Evolutionary conservation across 2,888 invertebrate species (phyloP).

Genomic region (Hedychridium roseum): DNA sequence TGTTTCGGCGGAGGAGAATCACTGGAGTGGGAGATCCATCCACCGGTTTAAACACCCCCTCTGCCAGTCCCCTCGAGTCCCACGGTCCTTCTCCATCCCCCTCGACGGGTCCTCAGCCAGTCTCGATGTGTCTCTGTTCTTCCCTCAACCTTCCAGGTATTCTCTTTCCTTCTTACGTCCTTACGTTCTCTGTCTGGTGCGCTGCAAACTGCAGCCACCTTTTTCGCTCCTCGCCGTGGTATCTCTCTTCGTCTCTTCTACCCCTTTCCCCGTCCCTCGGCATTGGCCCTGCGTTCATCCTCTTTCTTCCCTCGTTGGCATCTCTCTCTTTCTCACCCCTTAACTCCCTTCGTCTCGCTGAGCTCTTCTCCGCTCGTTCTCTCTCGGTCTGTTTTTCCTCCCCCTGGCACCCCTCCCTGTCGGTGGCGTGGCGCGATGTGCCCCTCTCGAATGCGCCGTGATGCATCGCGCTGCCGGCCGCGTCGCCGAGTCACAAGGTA

Average conservation of each 20-base stretch:
- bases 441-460: constrained; percentile 60
- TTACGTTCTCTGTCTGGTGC: constrained; percentile 31
- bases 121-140: constrained; percentile 25
- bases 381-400: constrained; percentile 10
- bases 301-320: constrained; percentile 5
- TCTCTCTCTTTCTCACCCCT: not conserved
- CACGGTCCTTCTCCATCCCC: constrained; percentile 6
- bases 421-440: constrained; percentile 38
- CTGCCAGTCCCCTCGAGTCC: constrained; percentile 15
- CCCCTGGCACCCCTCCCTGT: too few species aligned
- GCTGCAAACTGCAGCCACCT: constrained; percentile 26
- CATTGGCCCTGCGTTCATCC: constrained; percentile 8
- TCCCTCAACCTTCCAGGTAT: constrained; percentile 3
- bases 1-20: constrained; percentile 28
- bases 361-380: not conserved
- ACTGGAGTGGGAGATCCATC: constrained; percentile 29
- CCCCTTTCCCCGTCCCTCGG: constrained; percentile 14
- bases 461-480: constrained; percentile 57
- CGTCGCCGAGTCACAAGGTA: constrained; percentile 56
- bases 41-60: constrained; percentile 44
- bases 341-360: too few species aligned
- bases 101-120: constrained; percentile 19
- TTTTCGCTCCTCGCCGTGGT: constrained; percentile 21
- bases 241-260: constrained; percentile 3
- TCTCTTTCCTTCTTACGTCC: constrained; percentile 11